Base-by-base conservation (phyloP, 2,888 invertebrate genomes). In the Apamea crenata region DNA sequence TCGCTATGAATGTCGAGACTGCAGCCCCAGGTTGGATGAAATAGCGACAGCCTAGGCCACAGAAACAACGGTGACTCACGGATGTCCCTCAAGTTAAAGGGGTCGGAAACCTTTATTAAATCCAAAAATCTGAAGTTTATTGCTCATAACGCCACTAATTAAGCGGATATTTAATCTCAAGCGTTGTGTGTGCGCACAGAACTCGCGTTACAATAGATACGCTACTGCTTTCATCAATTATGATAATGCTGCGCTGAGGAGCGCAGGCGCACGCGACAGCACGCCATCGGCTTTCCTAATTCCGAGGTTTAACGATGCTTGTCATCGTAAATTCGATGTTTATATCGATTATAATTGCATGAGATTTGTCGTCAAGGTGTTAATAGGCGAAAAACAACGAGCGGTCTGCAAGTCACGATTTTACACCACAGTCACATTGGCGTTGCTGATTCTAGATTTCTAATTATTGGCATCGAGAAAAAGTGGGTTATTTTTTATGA, bases 141-240 rank as follows among this genome's bases (percentile, higher is more conserved):
- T 74, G 50, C 14, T 32, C 47, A 40, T 66, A 32, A 59, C 44
- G 50, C 50, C 50, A 72, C 50, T 63, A 77, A 79, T 77, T 79
- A 78, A 71, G 56, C 65, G 53, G 67, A 78, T 77, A 77, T 81
- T 77, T 72, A 71, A 81, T 78, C 50, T 76, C 18, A 69, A 76
- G 40, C 36, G 66, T 14, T 25, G 74, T 68, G 63, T 72, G 75
- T 75, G 77, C 88, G 77, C 83, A 87, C 84, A 76, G 89, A 91
- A 88, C 85, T 81, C 83, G 85, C 84, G 83, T 84, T 87, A 90
- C 88, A 82, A 74, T 88, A 90, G 87, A 89, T 83, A 78, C 78
- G 75, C 91, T 90, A 90, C 94, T 94, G 95, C 96, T 96, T 96
- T 96, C 96, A 95, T 95, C 95, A 96, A 96, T 96, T 96, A 96